phyloP scores from a whole-genome alignment of 2,113 vertebrate genomes.

The Ceyx cyanopectus region DNA sequence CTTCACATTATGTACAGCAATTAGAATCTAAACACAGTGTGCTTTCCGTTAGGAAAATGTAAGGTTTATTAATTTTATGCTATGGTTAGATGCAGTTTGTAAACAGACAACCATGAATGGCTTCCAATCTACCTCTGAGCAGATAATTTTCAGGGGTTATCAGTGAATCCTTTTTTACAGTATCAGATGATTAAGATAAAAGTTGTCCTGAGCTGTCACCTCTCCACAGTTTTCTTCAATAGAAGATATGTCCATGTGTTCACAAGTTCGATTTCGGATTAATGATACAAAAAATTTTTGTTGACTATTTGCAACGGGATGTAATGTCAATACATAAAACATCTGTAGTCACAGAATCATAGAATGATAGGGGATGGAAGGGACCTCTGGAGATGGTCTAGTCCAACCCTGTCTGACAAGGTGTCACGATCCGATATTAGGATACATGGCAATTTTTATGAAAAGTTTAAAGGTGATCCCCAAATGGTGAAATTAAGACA shows the following conservation, averaged over 20 bases:
- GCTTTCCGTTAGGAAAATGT: not conserved
- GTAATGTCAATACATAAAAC: accelerated
- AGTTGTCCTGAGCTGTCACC: not conserved
- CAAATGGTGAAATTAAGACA: too few relatives aligned
- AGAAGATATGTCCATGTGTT: not conserved
- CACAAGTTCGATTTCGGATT: not conserved
- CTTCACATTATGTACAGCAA: not conserved
- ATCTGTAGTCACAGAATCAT: too few relatives aligned
- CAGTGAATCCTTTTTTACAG: not conserved
- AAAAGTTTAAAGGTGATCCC: too few relatives aligned
- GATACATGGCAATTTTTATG: too few relatives aligned
- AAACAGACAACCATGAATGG: not conserved
- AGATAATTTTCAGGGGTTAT: not conserved
- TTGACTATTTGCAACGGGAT: not conserved
- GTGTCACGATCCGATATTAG: too few relatives aligned
- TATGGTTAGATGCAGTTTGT: not conserved
- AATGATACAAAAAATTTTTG: not conserved
- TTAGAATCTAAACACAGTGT: not conserved
- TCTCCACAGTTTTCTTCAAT: not conserved
- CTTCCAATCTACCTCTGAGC: not conserved
- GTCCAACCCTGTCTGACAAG: too few relatives aligned
- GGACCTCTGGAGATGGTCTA: too few relatives aligned
- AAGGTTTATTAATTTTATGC: not conserved
- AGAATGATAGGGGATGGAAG: too few relatives aligned
- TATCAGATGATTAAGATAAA: not conserved